Evolutionary conservation across 2,797 vertebrate species (phyloP).

Genomic region (Poecilia picta): DNA sequence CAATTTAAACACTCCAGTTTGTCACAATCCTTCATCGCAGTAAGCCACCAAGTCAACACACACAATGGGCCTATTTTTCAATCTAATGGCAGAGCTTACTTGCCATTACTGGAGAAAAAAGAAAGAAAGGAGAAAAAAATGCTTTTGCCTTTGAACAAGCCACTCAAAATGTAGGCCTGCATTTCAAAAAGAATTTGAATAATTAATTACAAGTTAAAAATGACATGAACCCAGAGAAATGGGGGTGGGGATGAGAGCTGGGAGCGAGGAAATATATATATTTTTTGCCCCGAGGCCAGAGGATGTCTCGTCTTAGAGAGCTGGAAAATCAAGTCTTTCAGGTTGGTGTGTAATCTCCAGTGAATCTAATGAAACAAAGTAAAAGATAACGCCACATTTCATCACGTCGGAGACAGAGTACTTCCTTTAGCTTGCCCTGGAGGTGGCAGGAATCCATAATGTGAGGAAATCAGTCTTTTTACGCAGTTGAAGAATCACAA

Average conservation of each 20-base stretch:
- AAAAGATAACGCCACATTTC: conserved; percentile 83
- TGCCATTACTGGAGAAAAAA: conserved; percentile 74
- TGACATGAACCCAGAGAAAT: conserved; percentile 69
- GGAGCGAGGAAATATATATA: conserved; percentile 64
- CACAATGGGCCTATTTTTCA: conserved; percentile 86
- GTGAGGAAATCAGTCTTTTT: conserved; percentile 78
- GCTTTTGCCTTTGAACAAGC: conserved; percentile 77
- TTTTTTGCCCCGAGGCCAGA: conserved; percentile 69
- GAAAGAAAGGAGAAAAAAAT: conserved; percentile 52
- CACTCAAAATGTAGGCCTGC: conserved; percentile 78
- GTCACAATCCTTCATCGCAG: conserved; percentile 91
- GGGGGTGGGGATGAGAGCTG: conserved; percentile 44
- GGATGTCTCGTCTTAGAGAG: conserved; percentile 78
- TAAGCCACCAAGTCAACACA: conserved; percentile 79
- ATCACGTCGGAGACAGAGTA: conserved; percentile 72
- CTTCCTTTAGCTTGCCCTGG: conserved; percentile 76
- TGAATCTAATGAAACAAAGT: conserved; percentile 85
- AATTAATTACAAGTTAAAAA: conserved; percentile 82
- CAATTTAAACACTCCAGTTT: conserved; percentile 95
- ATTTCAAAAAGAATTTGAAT: conserved; percentile 83
- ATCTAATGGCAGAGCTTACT: conserved; percentile 81
- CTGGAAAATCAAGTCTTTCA: conserved; percentile 72
- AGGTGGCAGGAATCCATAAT: conserved; percentile 81
- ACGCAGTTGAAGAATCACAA: conserved; percentile 73
- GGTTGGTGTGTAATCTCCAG: conserved; percentile 81